Evolutionary conservation across 2,888 invertebrate genomes (phyloP).

Genomic region (Agrotis puta): DNA sequence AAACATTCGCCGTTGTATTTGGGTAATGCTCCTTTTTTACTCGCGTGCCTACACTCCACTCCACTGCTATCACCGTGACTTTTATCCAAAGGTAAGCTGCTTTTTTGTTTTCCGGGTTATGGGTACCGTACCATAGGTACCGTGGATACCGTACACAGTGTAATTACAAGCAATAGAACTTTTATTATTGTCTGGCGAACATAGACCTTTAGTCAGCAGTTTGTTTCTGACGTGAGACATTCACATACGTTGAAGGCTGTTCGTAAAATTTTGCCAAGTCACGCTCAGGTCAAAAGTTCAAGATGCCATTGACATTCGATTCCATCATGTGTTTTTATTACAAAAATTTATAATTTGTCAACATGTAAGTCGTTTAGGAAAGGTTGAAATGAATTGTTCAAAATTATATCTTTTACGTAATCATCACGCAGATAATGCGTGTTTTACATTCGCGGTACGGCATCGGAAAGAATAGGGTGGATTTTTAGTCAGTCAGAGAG

Average conservation of each 20-base stretch:
- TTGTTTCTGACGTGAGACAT: not conserved
- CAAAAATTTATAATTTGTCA: not conserved
- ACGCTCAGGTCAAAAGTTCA: slow-evolving; percentile 22
- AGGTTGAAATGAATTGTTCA: slow-evolving; percentile 5
- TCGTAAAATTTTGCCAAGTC: not conserved
- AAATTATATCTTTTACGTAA: not conserved
- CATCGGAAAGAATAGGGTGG: too few relatives aligned
- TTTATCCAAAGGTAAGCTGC: not conserved
- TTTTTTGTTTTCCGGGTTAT: not conserved
- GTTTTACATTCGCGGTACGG: too few relatives aligned
- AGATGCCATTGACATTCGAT: slow-evolving; percentile 11
- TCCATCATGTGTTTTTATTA: not conserved
- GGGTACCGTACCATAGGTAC: not conserved
- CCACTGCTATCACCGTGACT: too few relatives aligned
- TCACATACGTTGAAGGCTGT: slow-evolving; percentile 22
- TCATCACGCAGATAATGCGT: not conserved
- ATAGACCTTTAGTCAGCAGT: not conserved
- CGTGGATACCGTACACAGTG: not conserved
- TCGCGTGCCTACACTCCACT: too few relatives aligned
- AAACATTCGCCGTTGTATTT: too few relatives aligned
- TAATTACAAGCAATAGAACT: not conserved
- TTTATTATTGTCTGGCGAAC: not conserved
- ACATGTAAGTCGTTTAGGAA: not conserved
- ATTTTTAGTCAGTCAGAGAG: too few relatives aligned
- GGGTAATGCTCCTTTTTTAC: too few relatives aligned